Evolutionary conservation across 1,140 invertebrate genomes (phyloP).

Genomic region (Drosophila albomicans): DNA sequence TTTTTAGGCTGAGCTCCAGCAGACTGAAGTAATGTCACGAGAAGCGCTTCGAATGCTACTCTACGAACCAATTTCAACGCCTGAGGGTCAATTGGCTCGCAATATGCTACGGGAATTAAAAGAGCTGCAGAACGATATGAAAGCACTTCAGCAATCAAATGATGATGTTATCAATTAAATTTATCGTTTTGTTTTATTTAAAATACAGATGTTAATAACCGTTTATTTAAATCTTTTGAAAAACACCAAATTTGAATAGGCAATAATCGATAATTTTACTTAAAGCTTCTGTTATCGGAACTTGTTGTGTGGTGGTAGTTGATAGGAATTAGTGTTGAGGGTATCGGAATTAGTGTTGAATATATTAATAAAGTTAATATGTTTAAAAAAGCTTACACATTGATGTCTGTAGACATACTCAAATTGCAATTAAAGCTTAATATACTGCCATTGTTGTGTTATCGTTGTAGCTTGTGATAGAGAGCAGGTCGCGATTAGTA

Average conservation of each 20-base stretch:
- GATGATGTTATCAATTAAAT: slow-evolving; percentile 54
- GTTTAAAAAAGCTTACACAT: slow-evolving; percentile 11
- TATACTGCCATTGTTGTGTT: slow-evolving; percentile 20
- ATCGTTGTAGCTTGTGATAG: neutral
- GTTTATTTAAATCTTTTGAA: neutral
- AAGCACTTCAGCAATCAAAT: slow-evolving; percentile 49
- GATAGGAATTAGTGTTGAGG: neutral
- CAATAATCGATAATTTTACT: slow-evolving; percentile 7
- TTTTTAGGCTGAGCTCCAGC: slow-evolving; percentile 85
- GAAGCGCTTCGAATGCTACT: slow-evolving; percentile 88
- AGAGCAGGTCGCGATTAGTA: neutral
- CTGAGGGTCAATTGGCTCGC: slow-evolving; percentile 89
- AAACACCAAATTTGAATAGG: slow-evolving; percentile 13
- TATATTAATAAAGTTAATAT: neutral
- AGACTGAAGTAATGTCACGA: slow-evolving; percentile 87
- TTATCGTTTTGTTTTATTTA: too few relatives aligned
- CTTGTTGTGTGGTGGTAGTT: slow-evolving; percentile 12
- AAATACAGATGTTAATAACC: too few relatives aligned
- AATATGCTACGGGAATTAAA: slow-evolving; percentile 89
- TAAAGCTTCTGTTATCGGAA: slow-evolving; percentile 11
- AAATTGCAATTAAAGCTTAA: slow-evolving; percentile 1
- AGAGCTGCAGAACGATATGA: slow-evolving; percentile 87
- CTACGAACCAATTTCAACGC: slow-evolving; percentile 89
- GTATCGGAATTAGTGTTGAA: too few relatives aligned
- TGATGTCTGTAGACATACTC: neutral